Base-by-base conservation (phyloP, 2,113 vertebrate species). In the Gavia stellata region DNA sequence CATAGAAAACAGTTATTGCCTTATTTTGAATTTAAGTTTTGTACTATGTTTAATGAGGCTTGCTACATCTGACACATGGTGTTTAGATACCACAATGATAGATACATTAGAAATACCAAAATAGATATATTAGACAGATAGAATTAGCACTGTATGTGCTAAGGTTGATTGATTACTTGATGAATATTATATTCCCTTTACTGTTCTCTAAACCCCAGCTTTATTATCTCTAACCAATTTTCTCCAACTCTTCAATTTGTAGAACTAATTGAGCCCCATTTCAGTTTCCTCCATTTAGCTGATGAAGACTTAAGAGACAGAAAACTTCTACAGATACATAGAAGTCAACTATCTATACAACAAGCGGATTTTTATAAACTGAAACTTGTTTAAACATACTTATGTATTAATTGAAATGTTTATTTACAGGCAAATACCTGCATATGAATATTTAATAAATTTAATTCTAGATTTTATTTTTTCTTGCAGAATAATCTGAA, bases 191-290 rank as follows among this genome's bases (percentile, higher is more conserved):
- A 94, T 96, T 96, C 94, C 86, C 82, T 63, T 91, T 87, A 88
- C 93, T 91, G 70, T 96, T 94, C 89, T 96, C 89, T 83, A 96
- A 85, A 85, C 93, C 90, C 93, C 94, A 96, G 81, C 81, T 97
- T 95, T 95, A 96, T 96, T 97, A 97, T 92, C 86, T 94, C 90
- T 52, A 96, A 92, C 80, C 94, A 95, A 94, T 96, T 94, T 97
- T 96, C 88, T 95, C 75, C 65, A 96, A 56, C 65, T 90, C 81
- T 62, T 92, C 97, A 90, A 94, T 97, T 95, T 96, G 83, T 92
- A 86, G 85, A 94, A 80, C 83, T 96, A 96, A 96, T 94, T 95
- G 92, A 92, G 77, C 85, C 96, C 96, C 36, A 9, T 87, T 94
- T 87, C 88, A 91, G 36, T 84, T 96, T 96, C 75, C 86, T 94